Base-by-base conservation (phyloP, 2,888 invertebrate genomes). In the Dolichomitus sp. region DNA sequence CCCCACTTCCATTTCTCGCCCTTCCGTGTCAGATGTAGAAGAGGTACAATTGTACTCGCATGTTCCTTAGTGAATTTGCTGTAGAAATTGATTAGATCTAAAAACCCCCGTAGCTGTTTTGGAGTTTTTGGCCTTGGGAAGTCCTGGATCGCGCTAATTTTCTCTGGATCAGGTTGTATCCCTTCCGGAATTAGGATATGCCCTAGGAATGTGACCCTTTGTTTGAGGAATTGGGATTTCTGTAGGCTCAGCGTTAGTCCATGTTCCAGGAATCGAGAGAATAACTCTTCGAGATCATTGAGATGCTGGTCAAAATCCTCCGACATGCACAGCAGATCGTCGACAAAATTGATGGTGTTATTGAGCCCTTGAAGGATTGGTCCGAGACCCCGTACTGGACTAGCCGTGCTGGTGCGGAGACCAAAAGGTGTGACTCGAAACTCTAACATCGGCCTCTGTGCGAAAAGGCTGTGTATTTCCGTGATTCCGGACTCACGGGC, bases 131-230 rank as follows among this genome's bases (percentile, higher is more conserved):
- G 87, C 12, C 9, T n/a, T 7, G 82, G 85, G 50, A 84, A 87
- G 42, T 83, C n/a, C 45, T 79, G 52, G 17, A 89, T 77, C 7
- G 81, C 72, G 27, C 33, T 40, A 17, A 83, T 19, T 63, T 87
- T 87, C 2, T 85, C n/a, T n/a, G n/a, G n/a, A n/a, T n/a, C n/a
- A n/a, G n/a, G n/a, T n/a, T n/a, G n/a, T n/a, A n/a, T n/a, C 83
- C 88, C 88, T 12, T 80, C 54, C 0, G 66, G 4, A 14, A 73
- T 76, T 3, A 89, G 73, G 4, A 84, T 83, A 54, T 89, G 86
- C 0, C 89, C 87, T 7, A 89, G 52, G 30, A 88, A 86, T 17
- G 6, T 6, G 5, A 40, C 40, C 6, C 12, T 12, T 40, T 40
- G 40, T 12, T 40, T 40, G 0, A 84, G 33, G 54, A 89, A 88